Conservation (phyloP, 2,888 invertebrate genomes). For the Barypeithes pellucidus region DNA sequence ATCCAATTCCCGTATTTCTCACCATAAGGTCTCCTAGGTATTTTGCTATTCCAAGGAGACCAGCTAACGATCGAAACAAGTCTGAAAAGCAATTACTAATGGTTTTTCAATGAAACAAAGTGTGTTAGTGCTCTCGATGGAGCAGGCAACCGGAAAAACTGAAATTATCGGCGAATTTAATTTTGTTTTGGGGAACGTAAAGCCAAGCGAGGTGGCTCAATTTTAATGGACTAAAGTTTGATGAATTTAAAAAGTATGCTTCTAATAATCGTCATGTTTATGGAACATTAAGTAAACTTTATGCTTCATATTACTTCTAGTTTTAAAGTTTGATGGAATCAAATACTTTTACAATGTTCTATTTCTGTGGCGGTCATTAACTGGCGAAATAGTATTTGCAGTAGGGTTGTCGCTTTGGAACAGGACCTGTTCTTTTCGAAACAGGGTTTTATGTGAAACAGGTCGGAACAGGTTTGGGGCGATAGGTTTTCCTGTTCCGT, state of each 20-base stretch:
- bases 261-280: neutral
- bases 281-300: no score
- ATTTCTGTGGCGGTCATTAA: no score
- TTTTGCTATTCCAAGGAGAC: constrained; percentile 3
- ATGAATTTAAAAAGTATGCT: neutral
- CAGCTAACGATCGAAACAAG: neutral
- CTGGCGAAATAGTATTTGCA: no score
- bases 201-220: neutral
- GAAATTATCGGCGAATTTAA: constrained; percentile 10
- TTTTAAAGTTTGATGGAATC: no score
- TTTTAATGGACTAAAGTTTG: constrained; percentile 1
- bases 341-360: no score
- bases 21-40: neutral
- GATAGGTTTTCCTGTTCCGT: no score
- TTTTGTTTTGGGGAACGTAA: neutral
- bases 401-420: no score
- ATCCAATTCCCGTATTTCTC: neutral
- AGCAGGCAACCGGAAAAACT: constrained; percentile 2
- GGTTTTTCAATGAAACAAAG: constrained; percentile 15
- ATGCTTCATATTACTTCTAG: no score
- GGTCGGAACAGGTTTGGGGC: no score
- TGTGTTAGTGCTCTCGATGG: constrained; percentile 7
- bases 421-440: no score
- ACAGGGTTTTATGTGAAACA: no score
- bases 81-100: constrained; percentile 18